A percentile compares a stretch with the other conserved stretches of the same genome.
phyloP scores from a whole-genome alignment of 1,140 invertebrate species.

The Pogonus chalceus region DNA sequence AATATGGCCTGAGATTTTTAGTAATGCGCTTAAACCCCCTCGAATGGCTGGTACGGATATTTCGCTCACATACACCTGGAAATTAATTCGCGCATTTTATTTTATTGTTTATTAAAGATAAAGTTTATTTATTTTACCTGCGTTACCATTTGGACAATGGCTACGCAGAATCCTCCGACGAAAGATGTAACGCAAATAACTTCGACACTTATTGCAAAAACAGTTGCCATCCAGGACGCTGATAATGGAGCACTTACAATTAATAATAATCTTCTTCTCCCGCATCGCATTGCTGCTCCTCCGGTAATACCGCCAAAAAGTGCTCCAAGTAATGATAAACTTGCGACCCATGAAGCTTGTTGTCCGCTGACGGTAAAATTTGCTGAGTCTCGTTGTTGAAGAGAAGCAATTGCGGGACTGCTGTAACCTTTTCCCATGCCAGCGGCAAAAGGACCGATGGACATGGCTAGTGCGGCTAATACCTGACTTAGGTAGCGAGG shows the following conservation, averaged over 20 bases:
- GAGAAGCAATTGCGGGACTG: constrained; percentile 71
- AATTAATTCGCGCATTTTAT: constrained; percentile 20
- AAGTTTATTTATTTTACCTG: constrained; percentile 42
- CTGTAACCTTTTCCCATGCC: constrained; percentile 76
- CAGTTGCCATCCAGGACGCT: constrained; percentile 63
- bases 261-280: constrained; percentile 55
- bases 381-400: constrained; percentile 51
- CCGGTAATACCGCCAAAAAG: constrained; percentile 67
- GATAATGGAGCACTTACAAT: constrained; percentile 61
- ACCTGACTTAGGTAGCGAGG: constrained; percentile 44
- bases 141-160: constrained; percentile 66
- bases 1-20: constrained; percentile 75
- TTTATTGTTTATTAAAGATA: background rate
- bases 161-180: constrained; percentile 67
- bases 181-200: constrained; percentile 69
- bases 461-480: constrained; percentile 66
- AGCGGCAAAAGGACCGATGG: constrained; percentile 67
- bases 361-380: constrained; percentile 58
- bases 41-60: constrained; percentile 76
- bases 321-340: constrained; percentile 65
- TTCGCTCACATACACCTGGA: constrained; percentile 80
- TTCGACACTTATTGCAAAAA: constrained; percentile 61
- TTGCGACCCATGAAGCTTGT: constrained; percentile 73
- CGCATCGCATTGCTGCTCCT: constrained; percentile 62
- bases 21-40: constrained; percentile 71